Percentiles rank a stretch among this genome's conserved stretches.
phyloP scores from a whole-genome alignment of 2,888 invertebrate species.

The Amphimallon solstitiale region DNA sequence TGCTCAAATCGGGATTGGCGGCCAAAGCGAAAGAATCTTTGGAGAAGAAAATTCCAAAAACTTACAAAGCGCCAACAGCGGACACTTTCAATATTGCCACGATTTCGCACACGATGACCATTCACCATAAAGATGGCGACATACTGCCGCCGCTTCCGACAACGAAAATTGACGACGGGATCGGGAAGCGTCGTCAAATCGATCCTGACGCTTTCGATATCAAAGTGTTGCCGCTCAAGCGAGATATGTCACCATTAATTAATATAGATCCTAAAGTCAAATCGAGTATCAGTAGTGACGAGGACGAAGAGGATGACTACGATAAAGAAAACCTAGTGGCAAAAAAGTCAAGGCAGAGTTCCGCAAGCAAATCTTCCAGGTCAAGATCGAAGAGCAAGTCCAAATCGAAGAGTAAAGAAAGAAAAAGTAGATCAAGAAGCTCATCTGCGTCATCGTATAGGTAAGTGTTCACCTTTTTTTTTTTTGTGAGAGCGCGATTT shows the following conservation, averaged over 20 bases:
- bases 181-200: slow-evolving; percentile 45
- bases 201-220: slow-evolving; percentile 59
- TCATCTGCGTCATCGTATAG: slow-evolving; percentile 65
- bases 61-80: background rate
- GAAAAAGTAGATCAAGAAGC: slow-evolving; percentile 57
- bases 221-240: slow-evolving; percentile 55
- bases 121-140: background rate
- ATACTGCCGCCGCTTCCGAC: background rate
- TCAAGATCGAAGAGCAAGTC: slow-evolving; percentile 54
- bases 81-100: slow-evolving; percentile 2
- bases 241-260: slow-evolving; percentile 38
- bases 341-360: slow-evolving; percentile 44
- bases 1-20: slow-evolving; percentile 72
- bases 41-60: slow-evolving; percentile 67
- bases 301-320: slow-evolving; percentile 51
- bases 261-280: slow-evolving; percentile 23
- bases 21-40: slow-evolving; percentile 78
- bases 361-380: slow-evolving; percentile 54
- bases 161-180: slow-evolving; percentile 1
- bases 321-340: slow-evolving; percentile 9
- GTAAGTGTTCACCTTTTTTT: slow-evolving; percentile 47
- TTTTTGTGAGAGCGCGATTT: too few species aligned
- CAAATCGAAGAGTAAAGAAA: slow-evolving; percentile 50
- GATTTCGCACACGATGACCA: background rate
- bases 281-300: slow-evolving; percentile 42